phyloP scores from a whole-genome alignment of 2,797 vertebrate genomes.

The Sebastes trivittatus region DNA sequence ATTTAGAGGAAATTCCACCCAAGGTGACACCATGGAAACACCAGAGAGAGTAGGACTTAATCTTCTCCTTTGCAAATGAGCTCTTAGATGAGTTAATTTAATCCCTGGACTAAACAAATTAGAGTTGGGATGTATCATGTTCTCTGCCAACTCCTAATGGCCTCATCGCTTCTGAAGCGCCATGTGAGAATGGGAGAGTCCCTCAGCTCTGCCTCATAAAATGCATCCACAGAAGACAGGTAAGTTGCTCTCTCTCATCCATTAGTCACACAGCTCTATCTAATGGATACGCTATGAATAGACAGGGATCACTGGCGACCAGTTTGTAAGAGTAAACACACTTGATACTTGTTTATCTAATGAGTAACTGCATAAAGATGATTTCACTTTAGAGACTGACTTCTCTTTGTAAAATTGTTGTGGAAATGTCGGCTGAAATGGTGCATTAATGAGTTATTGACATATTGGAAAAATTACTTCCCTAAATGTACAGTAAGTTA shows the following conservation, averaged over 20 bases:
- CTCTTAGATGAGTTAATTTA: constrained; percentile 78
- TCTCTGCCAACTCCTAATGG: constrained; percentile 77
- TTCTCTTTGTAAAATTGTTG: background rate
- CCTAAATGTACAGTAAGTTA: background rate
- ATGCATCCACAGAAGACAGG: constrained; percentile 46
- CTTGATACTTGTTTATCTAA: constrained; percentile 8
- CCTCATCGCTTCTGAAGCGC: constrained; percentile 59
- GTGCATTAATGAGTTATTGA: background rate
- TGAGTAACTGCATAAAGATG: background rate
- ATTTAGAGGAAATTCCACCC: constrained; percentile 71
- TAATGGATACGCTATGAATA: constrained; percentile 48
- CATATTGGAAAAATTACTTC: background rate
- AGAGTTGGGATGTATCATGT: constrained; percentile 69
- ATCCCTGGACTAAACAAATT: constrained; percentile 80
- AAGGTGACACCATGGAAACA: constrained; percentile 75
- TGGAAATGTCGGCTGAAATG: background rate
- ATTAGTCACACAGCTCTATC: constrained; percentile 56
- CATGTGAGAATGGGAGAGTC: constrained; percentile 68
- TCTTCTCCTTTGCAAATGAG: constrained; percentile 70
- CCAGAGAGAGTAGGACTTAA: constrained; percentile 28
- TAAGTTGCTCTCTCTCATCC: constrained; percentile 44
- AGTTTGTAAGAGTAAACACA: constrained; percentile 1
- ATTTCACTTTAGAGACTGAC: background rate
- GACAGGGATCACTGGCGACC: constrained; percentile 3
- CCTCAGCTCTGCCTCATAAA: constrained; percentile 52